Evolutionary conservation across 2,888 invertebrate species (phyloP), one percentile per base, ranked within the genome.

Genomic region (Gastrophysa polygoni): DNA sequence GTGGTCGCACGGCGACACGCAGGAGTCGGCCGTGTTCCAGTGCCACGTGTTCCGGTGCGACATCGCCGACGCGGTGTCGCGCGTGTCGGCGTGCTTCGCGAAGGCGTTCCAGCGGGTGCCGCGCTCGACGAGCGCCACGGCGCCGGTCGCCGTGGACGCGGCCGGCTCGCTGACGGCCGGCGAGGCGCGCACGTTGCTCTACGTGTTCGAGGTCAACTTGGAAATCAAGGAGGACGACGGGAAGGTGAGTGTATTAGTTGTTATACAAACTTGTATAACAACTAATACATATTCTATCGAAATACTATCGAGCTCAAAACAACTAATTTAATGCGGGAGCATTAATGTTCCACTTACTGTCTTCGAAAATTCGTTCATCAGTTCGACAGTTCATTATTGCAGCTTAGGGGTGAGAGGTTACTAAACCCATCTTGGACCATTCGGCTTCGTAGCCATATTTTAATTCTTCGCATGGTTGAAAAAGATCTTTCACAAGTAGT

Each of bases 1-100:
- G 0, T 97, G 96, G 90, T 92, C 96, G 50, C 95, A 96, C 78
- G 96, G 96, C 0, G 94, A 95, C 74, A 91, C 91, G 29, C 88
- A 89, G 71, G 93, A 94, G 82, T 90, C 91, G 0, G 91, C 94
- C 49, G 90, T 97, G 66, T 97, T 96, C 81, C 94, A 97, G 82
- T 98, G 98, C 84, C 98, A 98, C 83, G 95, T 96, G 50, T 99
- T 98, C 83, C 88, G 96, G 61, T 98, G 97, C 82, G 94, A 95
- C 80, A 92, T 95, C 77, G 91, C 93, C 24, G 96, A 97, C 80
- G 96, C 96, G 34, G 96, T 97, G 77, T 88, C 85, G 61, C 87
- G 90, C 81, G 90, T 90, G 50, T 90, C 89, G 72, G 90, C 87
- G 75, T 95, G 96, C 79, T 98, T 98, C 83, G 92, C 95, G 1